Conservation (phyloP, 2,113 vertebrate genomes). For the Actenoides hombroni region DNA sequence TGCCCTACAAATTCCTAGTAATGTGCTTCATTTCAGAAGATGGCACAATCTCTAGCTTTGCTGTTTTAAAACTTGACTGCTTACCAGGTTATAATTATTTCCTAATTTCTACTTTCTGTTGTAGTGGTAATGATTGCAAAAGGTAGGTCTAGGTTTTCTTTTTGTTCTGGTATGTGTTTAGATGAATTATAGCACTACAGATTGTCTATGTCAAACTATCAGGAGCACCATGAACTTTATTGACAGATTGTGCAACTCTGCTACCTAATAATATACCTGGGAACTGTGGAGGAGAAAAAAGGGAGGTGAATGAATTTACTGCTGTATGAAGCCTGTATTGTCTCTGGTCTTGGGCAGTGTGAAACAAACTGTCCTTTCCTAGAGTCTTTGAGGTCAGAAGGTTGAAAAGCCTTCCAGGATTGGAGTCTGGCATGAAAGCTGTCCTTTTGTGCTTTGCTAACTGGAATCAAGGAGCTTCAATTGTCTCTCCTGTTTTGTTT, state of each 20-base stretch:
- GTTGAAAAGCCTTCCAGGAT: background rate
- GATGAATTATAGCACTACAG: background rate
- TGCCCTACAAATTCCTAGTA: background rate
- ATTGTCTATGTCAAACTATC: background rate
- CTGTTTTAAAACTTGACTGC: background rate
- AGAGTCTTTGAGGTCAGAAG: background rate
- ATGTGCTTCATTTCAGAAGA: conserved; percentile 17
- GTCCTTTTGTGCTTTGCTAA: background rate
- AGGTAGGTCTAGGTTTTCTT: background rate
- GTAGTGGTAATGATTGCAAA: background rate
- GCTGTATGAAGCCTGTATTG: background rate
- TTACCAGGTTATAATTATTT: background rate
- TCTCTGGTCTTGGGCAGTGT: background rate
- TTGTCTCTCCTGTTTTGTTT: background rate
- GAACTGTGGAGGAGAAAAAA: background rate
- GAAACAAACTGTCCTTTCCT: conserved; percentile 1
- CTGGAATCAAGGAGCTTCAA: background rate
- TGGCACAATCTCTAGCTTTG: background rate
- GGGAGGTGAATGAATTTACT: background rate
- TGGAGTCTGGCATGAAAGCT: background rate
- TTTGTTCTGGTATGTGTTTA: background rate
- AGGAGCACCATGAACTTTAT: background rate
- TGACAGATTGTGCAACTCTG: background rate
- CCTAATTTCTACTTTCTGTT: background rate
- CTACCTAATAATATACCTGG: background rate